Base-by-base conservation (phyloP, 2,797 vertebrate species). In the Thunnus albacares region DNA sequence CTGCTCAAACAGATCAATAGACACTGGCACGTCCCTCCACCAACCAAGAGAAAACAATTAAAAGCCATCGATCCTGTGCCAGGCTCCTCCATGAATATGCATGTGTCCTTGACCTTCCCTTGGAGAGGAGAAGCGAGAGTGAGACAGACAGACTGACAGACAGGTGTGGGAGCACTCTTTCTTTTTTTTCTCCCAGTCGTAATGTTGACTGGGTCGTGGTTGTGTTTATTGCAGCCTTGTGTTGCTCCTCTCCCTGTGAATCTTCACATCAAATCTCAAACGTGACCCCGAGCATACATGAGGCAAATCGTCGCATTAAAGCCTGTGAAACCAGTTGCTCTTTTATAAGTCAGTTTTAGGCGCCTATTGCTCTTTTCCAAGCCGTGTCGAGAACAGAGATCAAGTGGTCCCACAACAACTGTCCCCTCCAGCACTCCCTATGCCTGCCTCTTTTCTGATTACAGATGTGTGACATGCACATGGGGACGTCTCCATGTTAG, bases 21-120 rank as follows among this genome's bases (percentile, higher is more conserved):
- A 96, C 94, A 94, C 96, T 96, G 96, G 96, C 97, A 97, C 95
- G 96, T 97, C 96, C 95, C 96, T 96, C 96, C 95, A 96, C 96
- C 96, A 96, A 96, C 96, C 96, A 95, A 97, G 96, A 97, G 93
- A 98, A 97, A 98, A 98, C 97, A 98, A 98, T 98, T 98, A 98
- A 98, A 97, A 97, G 91, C 92, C 80, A 98, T 98, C 96, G 97
- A 98, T 98, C 96, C 94, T 90, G 94, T 95, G 96, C 95, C 94
- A 93, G 92, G 95, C 95, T 94, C 95, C 77, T 68, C 77, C 96
- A 97, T 98, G 97, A 98, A 98, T 98, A 98, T 99, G 97, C 98
- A 98, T 97, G 96, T 96, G 95, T 96, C 96, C 97, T 97, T 98
- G 97, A 98, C 97, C 97, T 98, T 98, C 93, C 91, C 84, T 81